Evolutionary conservation across 2,888 invertebrate species (phyloP), one percentile per base, ranked within the genome.

Genomic region (Nebria brevicollis): DNA sequence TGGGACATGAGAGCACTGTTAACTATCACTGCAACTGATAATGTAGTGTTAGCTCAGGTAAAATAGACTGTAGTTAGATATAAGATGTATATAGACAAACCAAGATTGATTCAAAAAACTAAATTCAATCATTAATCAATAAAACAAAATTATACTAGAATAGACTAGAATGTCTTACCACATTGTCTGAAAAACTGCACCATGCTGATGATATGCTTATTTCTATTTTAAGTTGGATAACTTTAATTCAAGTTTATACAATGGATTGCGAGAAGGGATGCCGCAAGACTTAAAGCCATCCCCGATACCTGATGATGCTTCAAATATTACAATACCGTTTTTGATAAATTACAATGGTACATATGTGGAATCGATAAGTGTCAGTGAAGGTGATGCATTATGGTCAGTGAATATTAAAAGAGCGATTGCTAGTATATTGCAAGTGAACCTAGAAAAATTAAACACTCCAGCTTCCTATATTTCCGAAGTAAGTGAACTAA

Each of bases 401-500:
- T 83, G 83, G 83, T 68, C 78, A 11, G 66, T 77, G 5, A 83
- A 83, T 72, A 82, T 83, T 20, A 83, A 83, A 74, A 41, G 82
- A 75, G 83, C 74, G 0, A 82, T 83, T 66, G 83, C 78, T 26
- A 79, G 79, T 72, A 75, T 83, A 20, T 75, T 83, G 13, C 83
- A 83, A 77, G 34, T 83, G 1, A 79, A 83, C 78, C 20, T 82
- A 13, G 65, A 75, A 7, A 81, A 77, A 15, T 34, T 82, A 20
- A 65, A 77, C 70, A 73, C 77, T 10, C 66, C 77, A 10, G 82
- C 83, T 20, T 83, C 82, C 15, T 75, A 42, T 65, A 82, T 82
- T 3, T 43, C 64, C 1, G 83, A 83, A 79, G 83, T 83, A 81
- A 72, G 20, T 64, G 41, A 68, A 70, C 68, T 20, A 20, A 20